A percentile compares a stretch with the other conserved stretches of the same genome.
phyloP scores from a whole-genome alignment of 2,113 vertebrate species.

The Corythornis madagascariensis region DNA sequence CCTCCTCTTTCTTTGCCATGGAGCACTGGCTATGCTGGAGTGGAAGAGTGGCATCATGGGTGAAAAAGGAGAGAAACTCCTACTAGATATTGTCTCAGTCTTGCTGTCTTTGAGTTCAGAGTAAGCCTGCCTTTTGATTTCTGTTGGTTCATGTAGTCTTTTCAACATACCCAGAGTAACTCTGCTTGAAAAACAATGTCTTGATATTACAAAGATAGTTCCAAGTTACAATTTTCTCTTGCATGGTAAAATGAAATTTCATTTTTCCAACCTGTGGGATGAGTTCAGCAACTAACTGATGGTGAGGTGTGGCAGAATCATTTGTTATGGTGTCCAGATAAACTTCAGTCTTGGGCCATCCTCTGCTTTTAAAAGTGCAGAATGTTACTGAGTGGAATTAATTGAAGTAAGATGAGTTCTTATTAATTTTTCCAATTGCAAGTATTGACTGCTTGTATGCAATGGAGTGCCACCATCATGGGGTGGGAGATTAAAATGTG shows the following conservation, averaged over 20 bases:
- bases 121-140: slow-evolving; percentile 70
- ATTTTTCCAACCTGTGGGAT: not conserved
- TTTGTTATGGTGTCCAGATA: not conserved
- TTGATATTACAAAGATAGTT: not conserved
- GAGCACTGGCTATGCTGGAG: slow-evolving; percentile 90
- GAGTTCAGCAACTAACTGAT: not conserved
- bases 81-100: slow-evolving; percentile 79
- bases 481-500: not conserved
- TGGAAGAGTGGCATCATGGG: slow-evolving; percentile 82
- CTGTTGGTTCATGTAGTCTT: not conserved
- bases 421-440: not conserved
- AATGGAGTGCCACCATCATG: not conserved
- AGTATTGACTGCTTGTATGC: not conserved
- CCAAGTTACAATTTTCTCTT: not conserved
- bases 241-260: not conserved
- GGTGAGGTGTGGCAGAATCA: not conserved
- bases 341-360: not conserved
- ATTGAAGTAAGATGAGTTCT: not conserved
- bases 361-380: not conserved
- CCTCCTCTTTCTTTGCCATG: slow-evolving; percentile 89
- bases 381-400: not conserved
- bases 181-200: not conserved
- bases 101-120: slow-evolving; percentile 86
- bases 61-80: slow-evolving; percentile 77
- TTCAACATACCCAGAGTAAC: not conserved